Evolutionary conservation across 2,797 vertebrate genomes (phyloP).

Genomic region (Loris lydekkerianus): DNA sequence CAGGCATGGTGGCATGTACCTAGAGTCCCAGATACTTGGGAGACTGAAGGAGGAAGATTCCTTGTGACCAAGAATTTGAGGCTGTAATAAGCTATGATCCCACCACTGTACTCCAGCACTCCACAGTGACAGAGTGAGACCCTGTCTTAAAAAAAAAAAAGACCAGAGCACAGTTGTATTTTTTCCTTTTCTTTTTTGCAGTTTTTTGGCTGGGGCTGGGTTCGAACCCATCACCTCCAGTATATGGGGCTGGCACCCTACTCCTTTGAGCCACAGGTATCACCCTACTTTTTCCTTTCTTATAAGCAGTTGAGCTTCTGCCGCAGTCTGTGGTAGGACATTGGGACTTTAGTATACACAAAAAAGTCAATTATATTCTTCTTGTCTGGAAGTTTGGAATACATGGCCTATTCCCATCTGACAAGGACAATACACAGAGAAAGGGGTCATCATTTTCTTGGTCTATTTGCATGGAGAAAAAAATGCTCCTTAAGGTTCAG

Average conservation of each 20-base stretch:
- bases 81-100: too few species aligned
- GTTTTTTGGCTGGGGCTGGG: too few species aligned
- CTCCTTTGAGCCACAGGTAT: too few species aligned
- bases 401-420: background rate
- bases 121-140: too few species aligned
- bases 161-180: background rate
- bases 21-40: too few species aligned
- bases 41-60: too few species aligned
- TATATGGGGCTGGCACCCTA: too few species aligned
- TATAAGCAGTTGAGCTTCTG: background rate
- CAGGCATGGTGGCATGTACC: too few species aligned
- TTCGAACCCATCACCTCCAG: too few species aligned
- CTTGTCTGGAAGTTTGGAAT: background rate
- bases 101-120: too few species aligned
- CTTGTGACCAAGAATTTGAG: too few species aligned
- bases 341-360: background rate
- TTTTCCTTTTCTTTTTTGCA: background rate
- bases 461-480: background rate
- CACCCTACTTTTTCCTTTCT: background rate
- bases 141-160: too few species aligned
- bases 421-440: background rate
- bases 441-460: background rate
- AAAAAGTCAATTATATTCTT: background rate
- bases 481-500: background rate
- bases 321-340: background rate